A percentile compares a stretch with the other conserved stretches of the same genome.
Conservation (phyloP, 2,888 invertebrate species). For the Bruchidius siliquastri region DNA sequence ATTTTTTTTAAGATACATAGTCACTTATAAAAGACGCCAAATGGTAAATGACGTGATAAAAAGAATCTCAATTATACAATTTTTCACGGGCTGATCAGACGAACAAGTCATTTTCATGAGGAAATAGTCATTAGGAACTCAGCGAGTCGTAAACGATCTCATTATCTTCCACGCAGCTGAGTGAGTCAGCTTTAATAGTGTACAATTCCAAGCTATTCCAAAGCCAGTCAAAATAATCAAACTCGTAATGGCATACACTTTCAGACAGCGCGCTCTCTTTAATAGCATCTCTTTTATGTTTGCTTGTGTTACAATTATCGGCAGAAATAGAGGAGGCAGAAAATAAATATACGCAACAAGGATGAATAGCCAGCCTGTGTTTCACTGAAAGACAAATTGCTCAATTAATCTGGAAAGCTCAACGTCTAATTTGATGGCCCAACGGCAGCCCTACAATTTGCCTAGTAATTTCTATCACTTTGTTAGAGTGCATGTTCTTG, state of each 20-base stretch:
- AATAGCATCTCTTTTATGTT: neutral
- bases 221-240: neutral
- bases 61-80: no score
- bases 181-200: neutral
- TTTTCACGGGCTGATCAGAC: no score
- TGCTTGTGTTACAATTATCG: neutral
- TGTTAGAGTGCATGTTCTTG: no score
- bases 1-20: no score
- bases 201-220: neutral
- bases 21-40: no score
- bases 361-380: neutral
- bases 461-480: neutral
- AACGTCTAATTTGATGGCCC: neutral
- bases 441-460: neutral
- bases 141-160: neutral
- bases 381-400: neutral
- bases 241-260: neutral
- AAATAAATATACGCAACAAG: neutral
- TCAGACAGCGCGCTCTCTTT: neutral
- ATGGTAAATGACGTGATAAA: no score
- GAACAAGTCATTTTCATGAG: no score
- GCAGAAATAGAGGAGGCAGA: neutral
- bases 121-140: no score
- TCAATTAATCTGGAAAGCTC: neutral
- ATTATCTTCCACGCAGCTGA: neutral